These are phyloP conservation scores for Tuta absoluta DNA, from an alignment of 2,888 invertebrate genomes.

Conservation along the genomic window DNA sequence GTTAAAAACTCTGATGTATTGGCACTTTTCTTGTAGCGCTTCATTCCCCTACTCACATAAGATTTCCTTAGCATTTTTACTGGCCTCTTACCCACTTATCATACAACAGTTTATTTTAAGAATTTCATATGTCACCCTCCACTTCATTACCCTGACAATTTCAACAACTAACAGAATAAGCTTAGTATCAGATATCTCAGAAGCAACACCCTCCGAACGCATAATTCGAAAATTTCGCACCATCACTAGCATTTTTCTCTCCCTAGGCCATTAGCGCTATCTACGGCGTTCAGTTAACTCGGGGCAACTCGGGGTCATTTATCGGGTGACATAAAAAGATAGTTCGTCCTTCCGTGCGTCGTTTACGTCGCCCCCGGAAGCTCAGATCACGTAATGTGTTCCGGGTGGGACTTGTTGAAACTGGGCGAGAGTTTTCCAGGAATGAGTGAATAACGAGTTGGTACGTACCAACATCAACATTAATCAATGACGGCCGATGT, in stretches of 20 bases:
- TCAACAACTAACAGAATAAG: too few species aligned
- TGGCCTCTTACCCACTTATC: too few species aligned
- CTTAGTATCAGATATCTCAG: too few species aligned
- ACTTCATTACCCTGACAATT: too few species aligned
- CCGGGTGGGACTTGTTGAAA: constrained; percentile 6
- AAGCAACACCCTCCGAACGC: not conserved
- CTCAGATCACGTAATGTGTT: constrained; percentile 17
- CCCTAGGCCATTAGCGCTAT: constrained; percentile 21
- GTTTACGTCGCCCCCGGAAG: constrained; percentile 27
- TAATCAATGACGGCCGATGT: too few species aligned
- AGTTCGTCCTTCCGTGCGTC: constrained; percentile 48
- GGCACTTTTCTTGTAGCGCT: too few species aligned
- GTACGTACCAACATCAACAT: too few species aligned
- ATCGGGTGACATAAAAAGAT: constrained; percentile 53
- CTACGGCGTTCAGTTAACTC: constrained; percentile 16
- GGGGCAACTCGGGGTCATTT: constrained; percentile 35
- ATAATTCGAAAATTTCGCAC: constrained; percentile 14
- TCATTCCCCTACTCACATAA: too few species aligned
- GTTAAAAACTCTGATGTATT: too few species aligned
- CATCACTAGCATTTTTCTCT: constrained; percentile 6
- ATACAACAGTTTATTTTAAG: too few species aligned
- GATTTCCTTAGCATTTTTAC: too few species aligned
- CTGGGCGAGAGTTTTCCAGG: not conserved
- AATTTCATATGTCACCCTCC: too few species aligned
- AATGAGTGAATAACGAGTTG: not conserved